phyloP scores from a whole-genome alignment of 1,140 invertebrate species.

The Sitophilus oryzae region DNA sequence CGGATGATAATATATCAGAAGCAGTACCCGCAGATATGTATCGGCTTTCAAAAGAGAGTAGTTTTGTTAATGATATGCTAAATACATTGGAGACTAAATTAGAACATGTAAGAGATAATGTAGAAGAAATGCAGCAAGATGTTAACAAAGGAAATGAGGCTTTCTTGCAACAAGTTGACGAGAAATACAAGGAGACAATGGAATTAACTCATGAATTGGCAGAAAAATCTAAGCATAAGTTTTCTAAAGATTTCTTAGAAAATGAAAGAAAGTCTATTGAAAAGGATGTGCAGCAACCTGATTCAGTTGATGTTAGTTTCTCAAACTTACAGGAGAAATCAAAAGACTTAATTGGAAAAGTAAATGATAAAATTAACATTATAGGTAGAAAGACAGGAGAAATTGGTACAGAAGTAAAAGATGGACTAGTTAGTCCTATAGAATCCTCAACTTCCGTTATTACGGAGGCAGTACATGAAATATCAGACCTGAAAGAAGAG shows the following conservation, averaged over 20 bases:
- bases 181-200: constrained; percentile 25
- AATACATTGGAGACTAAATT: constrained; percentile 25
- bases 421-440: too few species aligned
- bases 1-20: background rate
- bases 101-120: constrained; percentile 19
- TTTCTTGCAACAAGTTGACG: constrained; percentile 23
- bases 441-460: too few species aligned
- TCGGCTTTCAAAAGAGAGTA: constrained; percentile 8
- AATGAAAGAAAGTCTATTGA: constrained; percentile 1
- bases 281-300: too few species aligned
- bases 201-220: constrained; percentile 17
- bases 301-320: too few species aligned
- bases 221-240: background rate
- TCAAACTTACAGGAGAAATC: background rate
- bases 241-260: background rate
- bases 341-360: constrained; percentile 3
- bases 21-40: background rate
- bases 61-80: constrained; percentile 21
- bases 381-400: background rate
- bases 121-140: background rate
- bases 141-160: constrained; percentile 9
- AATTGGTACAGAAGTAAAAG: background rate
- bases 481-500: too few species aligned
- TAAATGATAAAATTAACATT: constrained; percentile 15
- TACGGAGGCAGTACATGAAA: too few species aligned